Evolutionary conservation across 2,113 vertebrate genomes (phyloP), one percentile per base, ranked within the genome.

Genomic region (Mustela nigripes): DNA sequence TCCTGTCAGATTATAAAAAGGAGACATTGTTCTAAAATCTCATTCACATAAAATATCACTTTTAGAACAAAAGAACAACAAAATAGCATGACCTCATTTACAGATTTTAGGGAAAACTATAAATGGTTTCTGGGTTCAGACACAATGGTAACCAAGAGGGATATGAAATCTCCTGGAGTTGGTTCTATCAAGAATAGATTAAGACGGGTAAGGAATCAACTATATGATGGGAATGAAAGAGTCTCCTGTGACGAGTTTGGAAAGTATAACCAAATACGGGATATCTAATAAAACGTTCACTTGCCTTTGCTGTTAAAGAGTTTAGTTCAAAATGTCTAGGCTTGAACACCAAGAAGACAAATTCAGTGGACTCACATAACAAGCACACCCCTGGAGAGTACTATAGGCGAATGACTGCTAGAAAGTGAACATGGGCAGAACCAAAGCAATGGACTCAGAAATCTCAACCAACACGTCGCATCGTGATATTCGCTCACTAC

Each of bases 1-100:
- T 50, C 67, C n/a, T 89, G 48, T 50, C 84, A 60, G 71, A 36
- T 87, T 63, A 90, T 45, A 63, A 91, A 81, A 97, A 78, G 36
- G 26, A 89, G 48, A 58, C 45, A 53, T 22, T 45, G 11, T 42
- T 83, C 84, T 74, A 53, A 97, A 86, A 62, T 5, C 60, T 48
- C 42, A 26, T 79, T 73, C n/a, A 36, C 31, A 73, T n/a, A 87
- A 90, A 95, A 78, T 31, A 73, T 21, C 84, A 83, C 22, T 90
- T 71, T 58, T 33, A 90, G 58, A 95, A 78, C 60, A 79, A 39
- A 28, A 21, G 76, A 83, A 94, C 42, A 83, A 94, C 42, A 79
- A 42, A 42, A 56, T 16, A 74, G 14, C 2, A 39, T 19, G 80
- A 63, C 28, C 18, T 28, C 45, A 48, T 33, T 82, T 63, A 56